phyloP scores from a whole-genome alignment of 2,888 invertebrate genomes.

The Drosophila subquinaria region DNA sequence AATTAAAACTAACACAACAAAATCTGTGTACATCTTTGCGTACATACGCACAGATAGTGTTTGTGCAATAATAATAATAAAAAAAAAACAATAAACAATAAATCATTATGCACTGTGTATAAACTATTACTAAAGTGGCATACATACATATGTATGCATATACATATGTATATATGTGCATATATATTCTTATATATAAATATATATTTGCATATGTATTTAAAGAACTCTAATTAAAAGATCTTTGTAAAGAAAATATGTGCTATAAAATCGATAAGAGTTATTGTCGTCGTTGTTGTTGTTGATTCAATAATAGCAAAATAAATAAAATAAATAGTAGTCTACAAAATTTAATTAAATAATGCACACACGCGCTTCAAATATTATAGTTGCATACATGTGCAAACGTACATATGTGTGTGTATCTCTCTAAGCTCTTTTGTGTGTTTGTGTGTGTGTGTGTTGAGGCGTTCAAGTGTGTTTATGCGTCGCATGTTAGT shows the following conservation, averaged over 20 bases:
- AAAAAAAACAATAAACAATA: slow-evolving; percentile 16
- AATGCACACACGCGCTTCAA: slow-evolving; percentile 59
- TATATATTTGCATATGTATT: slow-evolving; percentile 6
- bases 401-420: slow-evolving; percentile 16
- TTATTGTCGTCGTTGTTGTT: slow-evolving; percentile 52
- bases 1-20: slow-evolving; percentile 53
- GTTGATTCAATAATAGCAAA: slow-evolving; percentile 26
- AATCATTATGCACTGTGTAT: slow-evolving; percentile 20
- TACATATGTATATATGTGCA: background rate
- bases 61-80: slow-evolving; percentile 12
- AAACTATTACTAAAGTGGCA: slow-evolving; percentile 18
- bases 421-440: slow-evolving; percentile 59
- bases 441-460: slow-evolving; percentile 20
- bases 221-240: slow-evolving; percentile 33
- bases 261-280: slow-evolving; percentile 33
- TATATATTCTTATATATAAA: background rate
- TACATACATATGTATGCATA: background rate
- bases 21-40: too few species aligned
- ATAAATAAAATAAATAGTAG: background rate
- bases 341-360: slow-evolving; percentile 64
- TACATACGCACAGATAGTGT: slow-evolving; percentile 14
- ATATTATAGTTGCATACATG: slow-evolving; percentile 19
- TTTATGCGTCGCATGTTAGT: slow-evolving; percentile 60
- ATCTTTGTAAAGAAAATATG: slow-evolving; percentile 28
- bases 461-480: slow-evolving; percentile 40